Base-by-base conservation (phyloP, 2,113 vertebrate species). In the Sula dactylatra region DNA sequence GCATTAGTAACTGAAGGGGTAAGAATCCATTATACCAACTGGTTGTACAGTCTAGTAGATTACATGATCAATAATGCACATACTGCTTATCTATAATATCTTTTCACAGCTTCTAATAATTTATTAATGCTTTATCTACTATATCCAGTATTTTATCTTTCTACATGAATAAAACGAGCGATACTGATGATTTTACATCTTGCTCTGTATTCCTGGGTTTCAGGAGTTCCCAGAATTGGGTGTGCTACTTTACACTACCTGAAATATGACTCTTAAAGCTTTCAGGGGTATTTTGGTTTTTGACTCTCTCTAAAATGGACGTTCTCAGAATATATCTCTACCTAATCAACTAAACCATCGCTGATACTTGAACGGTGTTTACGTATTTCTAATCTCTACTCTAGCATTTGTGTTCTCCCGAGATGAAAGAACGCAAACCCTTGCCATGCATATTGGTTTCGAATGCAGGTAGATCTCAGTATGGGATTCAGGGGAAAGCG, bases 101-200 rank as follows among this genome's bases (percentile, higher is more conserved):
- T 84, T 88, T 59, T 79, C 93, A 86, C 65, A 91, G 77, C 65
- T 93, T 79, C 86, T 95, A 84, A 90, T 95, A 93, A 91, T 76
- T 93, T 95, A 96, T 96, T 94, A 93, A 89, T 92, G 44, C 44
- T 84, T 94, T 92, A 54, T 87, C 49, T 92, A 76, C 88, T 58
- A 12, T 56, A 54, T 32, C 42, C 29, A 70, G 47, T 88, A 73
- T 77, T 91, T 96, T 93, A 66, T 90, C 58, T 90, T 92, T 77
- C 44, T 66, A 9, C 1, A 1, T 3, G 22, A 90, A 55, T 82
- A 69, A 69, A 93, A 73, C 0, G 11, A 80, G 44, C 16, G 15
- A 34, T 79, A 81, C 26, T 47, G 47, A 79, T 50, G 61, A 61
- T 89, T 93, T 85, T 87, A 38, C 40, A 27, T 84, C 34, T 69